Conservation (phyloP, 2,888 invertebrate species). For the Microplitis deprimator region DNA sequence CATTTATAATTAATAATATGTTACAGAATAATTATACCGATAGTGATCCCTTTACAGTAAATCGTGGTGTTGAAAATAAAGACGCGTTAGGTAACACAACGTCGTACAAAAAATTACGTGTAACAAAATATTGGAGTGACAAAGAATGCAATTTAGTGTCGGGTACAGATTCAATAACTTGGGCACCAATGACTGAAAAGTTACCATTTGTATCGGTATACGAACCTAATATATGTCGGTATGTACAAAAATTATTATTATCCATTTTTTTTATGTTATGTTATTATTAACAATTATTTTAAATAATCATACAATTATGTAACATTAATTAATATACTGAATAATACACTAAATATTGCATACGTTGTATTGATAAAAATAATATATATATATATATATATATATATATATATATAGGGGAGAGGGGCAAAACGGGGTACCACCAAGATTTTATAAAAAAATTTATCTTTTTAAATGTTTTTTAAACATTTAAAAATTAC, state of each 20-base stretch:
- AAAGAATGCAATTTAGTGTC: slow-evolving; percentile 74
- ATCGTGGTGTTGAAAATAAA: slow-evolving; percentile 73
- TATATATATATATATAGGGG: background rate
- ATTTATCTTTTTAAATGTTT: too few species aligned
- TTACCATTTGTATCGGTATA: slow-evolving; percentile 72
- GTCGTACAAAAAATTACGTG: slow-evolving; percentile 69
- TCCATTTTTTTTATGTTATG: background rate
- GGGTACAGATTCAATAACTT: slow-evolving; percentile 75
- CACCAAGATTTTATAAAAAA: too few species aligned
- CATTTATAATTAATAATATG: slow-evolving; percentile 7
- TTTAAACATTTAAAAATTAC: too few species aligned
- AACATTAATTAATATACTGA: background rate
- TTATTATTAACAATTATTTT: background rate
- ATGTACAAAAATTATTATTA: slow-evolving; percentile 32
- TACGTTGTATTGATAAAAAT: background rate
- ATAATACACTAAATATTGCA: background rate
- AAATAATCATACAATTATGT: background rate
- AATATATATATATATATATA: background rate
- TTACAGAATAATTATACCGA: slow-evolving; percentile 74
- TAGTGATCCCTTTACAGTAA: slow-evolving; percentile 74
- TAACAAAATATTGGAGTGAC: slow-evolving; percentile 68
- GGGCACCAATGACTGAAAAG: slow-evolving; percentile 72
- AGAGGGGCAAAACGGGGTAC: too few species aligned
- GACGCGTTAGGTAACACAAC: slow-evolving; percentile 73
- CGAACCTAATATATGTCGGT: slow-evolving; percentile 75